Conservation (phyloP, 2,888 invertebrate genomes). For the Rhaphigaster nebulosa region DNA sequence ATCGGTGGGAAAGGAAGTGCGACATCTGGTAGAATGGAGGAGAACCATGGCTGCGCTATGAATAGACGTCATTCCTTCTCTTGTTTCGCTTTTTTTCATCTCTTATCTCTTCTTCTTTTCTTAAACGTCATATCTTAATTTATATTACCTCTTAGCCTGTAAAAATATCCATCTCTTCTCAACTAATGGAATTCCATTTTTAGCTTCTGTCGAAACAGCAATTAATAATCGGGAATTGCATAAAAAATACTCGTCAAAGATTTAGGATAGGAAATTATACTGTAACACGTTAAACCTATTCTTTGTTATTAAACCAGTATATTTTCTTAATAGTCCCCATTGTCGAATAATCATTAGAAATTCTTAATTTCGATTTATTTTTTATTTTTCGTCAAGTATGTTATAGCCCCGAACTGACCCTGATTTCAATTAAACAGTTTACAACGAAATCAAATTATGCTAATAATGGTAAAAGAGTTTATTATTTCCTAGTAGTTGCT, state of each 20-base stretch:
- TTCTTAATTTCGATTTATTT: too few relatives aligned
- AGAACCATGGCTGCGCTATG: neutral
- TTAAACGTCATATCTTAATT: conserved; percentile 4
- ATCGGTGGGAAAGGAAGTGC: conserved; percentile 36
- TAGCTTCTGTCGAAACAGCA: neutral
- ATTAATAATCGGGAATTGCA: neutral
- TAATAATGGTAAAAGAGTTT: too few relatives aligned
- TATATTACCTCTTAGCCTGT: neutral
- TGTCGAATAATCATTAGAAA: too few relatives aligned
- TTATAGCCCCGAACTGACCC: too few relatives aligned
- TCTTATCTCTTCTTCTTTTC: neutral
- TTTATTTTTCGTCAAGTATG: too few relatives aligned
- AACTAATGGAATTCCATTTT: neutral
- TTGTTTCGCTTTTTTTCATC: neutral
- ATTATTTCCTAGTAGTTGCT: too few relatives aligned
- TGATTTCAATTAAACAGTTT: too few relatives aligned
- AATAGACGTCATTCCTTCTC: conserved; percentile 13
- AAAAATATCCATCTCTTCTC: neutral
- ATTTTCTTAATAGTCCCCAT: too few relatives aligned
- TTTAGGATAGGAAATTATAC: too few relatives aligned
- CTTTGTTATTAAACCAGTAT: too few relatives aligned
- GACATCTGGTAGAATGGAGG: conserved; percentile 1
- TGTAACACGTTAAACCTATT: too few relatives aligned
- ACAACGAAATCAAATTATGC: too few relatives aligned
- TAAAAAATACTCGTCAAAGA: neutral